A percentile compares a stretch with the other conserved stretches of the same genome.
phyloP scores from a whole-genome alignment of 2,888 invertebrate species.

The Adelognathus sp. region DNA sequence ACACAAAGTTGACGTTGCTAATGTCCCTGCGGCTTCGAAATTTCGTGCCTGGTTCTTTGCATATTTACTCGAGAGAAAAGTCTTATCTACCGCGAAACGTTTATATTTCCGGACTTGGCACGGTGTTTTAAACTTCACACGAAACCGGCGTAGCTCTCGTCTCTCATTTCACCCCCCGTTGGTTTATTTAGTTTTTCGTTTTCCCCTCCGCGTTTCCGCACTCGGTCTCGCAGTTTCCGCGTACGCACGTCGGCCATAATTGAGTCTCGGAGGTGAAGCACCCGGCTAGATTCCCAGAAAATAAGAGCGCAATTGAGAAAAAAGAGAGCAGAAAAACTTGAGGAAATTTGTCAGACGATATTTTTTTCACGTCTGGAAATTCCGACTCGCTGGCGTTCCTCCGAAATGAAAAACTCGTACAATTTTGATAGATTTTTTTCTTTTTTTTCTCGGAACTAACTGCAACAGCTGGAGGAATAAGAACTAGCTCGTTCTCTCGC shows the following conservation, averaged over 20 bases:
- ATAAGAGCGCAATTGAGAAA: neutral
- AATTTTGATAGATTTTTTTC: constrained; percentile 1
- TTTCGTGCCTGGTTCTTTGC: neutral
- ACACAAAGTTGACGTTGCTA: neutral
- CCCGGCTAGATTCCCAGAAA: neutral
- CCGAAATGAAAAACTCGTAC: constrained; percentile 39
- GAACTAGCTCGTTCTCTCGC: constrained; percentile 18
- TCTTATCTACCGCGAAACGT: constrained; percentile 51
- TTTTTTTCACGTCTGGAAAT: constrained; percentile 1
- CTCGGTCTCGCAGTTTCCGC: constrained; percentile 13
- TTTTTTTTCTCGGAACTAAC: neutral
- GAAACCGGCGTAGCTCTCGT: constrained; percentile 22
- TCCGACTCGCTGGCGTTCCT: neutral
- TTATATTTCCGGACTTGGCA: constrained; percentile 54
- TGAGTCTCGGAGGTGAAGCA: constrained; percentile 26
- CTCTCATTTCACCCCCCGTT: constrained; percentile 14
- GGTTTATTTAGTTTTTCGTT: constrained; percentile 36
- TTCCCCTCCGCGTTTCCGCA: neutral
- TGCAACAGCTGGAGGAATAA: neutral
- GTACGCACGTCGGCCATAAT: constrained; percentile 29
- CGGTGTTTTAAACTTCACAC: constrained; percentile 27
- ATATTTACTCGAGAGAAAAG: constrained; percentile 21
- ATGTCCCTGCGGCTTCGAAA: constrained; percentile 27
- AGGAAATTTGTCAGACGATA: constrained; percentile 23
- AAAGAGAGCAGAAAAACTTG: constrained; percentile 4